Percentiles rank a stretch among this genome's conserved stretches.
These are phyloP conservation scores for Pogonus chalceus DNA, from an alignment of 1,140 invertebrate genomes.

Conservation along the genomic window DNA sequence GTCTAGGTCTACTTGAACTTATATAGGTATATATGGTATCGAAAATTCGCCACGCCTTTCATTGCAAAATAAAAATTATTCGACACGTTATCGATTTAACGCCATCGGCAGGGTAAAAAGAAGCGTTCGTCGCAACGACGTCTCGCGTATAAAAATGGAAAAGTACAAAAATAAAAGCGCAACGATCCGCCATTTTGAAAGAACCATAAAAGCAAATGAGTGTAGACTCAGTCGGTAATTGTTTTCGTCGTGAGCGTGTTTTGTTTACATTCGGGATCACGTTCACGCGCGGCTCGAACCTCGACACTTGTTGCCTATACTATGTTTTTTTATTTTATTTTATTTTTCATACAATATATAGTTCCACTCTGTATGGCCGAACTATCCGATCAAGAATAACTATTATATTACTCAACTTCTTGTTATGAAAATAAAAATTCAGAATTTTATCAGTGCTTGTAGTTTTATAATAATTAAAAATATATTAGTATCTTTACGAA, in stretches of 20 bases:
- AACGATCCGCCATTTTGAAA: not conserved
- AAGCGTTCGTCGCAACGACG: not conserved
- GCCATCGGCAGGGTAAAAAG: not conserved
- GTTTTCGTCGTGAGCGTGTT: not conserved
- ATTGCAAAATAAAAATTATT: slow-evolving; percentile 2
- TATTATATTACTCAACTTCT: too few relatives aligned
- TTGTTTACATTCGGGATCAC: slow-evolving; percentile 1
- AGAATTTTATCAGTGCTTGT: too few relatives aligned
- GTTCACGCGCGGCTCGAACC: not conserved
- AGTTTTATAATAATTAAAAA: too few relatives aligned
- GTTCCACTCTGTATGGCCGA: too few relatives aligned
- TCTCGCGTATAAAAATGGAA: not conserved
- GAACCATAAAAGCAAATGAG: slow-evolving; percentile 3
- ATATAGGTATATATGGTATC: too few relatives aligned
- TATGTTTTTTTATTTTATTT: too few relatives aligned
- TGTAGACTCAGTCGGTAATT: not conserved
- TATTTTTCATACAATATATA: too few relatives aligned
- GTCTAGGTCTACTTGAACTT: too few relatives aligned
- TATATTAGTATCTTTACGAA: too few relatives aligned
- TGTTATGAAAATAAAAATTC: too few relatives aligned
- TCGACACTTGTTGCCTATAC: not conserved
- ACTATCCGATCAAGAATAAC: too few relatives aligned
- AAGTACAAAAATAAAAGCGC: slow-evolving; percentile 1
- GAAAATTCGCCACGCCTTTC: slow-evolving; percentile 3
- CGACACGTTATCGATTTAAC: slow-evolving; percentile 1